Evolutionary conservation across 1,140 invertebrate genomes (phyloP).

Genomic region (Acyrthosiphon pisum): DNA sequence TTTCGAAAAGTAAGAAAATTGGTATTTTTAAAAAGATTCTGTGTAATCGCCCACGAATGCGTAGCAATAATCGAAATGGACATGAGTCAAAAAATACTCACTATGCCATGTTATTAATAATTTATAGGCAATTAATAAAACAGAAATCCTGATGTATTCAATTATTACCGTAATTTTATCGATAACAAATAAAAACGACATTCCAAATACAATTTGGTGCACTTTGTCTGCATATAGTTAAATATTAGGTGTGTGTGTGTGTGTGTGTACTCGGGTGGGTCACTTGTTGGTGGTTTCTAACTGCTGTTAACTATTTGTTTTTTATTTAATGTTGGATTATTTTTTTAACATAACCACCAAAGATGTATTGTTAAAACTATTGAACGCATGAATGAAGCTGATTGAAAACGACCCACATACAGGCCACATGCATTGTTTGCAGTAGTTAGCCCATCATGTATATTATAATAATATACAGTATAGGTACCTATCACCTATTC

Average conservation of each 20-base stretch:
- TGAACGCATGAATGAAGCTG: slow-evolving; percentile 54
- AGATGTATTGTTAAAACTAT: slow-evolving; percentile 46
- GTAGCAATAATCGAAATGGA: not conserved
- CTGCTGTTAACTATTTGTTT: slow-evolving; percentile 10
- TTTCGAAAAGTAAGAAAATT: slow-evolving; percentile 23
- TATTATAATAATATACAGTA: not conserved
- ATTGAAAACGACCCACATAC: slow-evolving; percentile 53
- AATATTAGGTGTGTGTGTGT: slow-evolving; percentile 35
- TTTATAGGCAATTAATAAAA: not conserved
- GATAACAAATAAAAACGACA: not conserved
- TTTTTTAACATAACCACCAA: slow-evolving; percentile 21
- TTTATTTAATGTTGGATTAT: slow-evolving; percentile 9
- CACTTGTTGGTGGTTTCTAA: not conserved
- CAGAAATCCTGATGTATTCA: not conserved
- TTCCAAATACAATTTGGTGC: not conserved
- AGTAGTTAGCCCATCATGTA: slow-evolving; percentile 11
- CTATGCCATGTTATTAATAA: not conserved
- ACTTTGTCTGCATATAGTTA: not conserved
- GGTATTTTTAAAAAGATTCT: not conserved
- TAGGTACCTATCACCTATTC: not conserved
- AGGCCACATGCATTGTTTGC: slow-evolving; percentile 41
- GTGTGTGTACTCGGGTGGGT: slow-evolving; percentile 35
- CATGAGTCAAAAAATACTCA: not conserved
- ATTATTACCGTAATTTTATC: not conserved
- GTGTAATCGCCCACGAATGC: not conserved